Base-by-base conservation (phyloP, 2,888 invertebrate species). In the Eulithis testata region DNA sequence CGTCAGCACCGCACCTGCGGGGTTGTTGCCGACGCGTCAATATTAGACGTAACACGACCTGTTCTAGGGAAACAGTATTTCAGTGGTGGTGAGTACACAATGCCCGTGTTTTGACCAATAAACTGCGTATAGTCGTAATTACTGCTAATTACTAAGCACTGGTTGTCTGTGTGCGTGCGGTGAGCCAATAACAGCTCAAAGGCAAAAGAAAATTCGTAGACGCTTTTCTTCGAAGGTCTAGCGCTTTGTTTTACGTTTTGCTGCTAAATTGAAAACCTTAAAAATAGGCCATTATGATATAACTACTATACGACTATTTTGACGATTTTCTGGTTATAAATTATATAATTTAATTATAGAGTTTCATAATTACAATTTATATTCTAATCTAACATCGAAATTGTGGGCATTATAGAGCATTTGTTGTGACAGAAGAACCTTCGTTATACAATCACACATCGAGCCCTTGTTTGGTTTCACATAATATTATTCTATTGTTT, bases 41-140 rank as follows among this genome's bases (percentile, higher is more conserved):
- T 82, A 81, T 71, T 68, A 71, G 70, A 70, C 75, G 79, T 77
- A 78, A 81, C 74, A 70, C 76, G 76, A 77, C 77, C 75, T 76
- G 70, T 75, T 75, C 75, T 76, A 76, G 75, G 76, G 79, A 70
- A 70, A 72, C 72, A 75, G 76, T 71, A 79, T 83, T 86, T 84
- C 81, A 83, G 78, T 60, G 63, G 65, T 65, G 75, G 75, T 75
- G 66, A 73, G 75, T 75, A 68, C 70, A 71, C 65, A 68, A 50
- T 45, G 31, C 43, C 31, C 36, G 60, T 66, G 66, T 63, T 67
- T 67, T 63, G 67, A 54, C 63, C 63, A 63, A 54, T 60, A 57
- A 60, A 50, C 51, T 55, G 53, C 27, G 40, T 58, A 59, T 54
- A 54, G 44, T 21, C 49, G 31, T 63, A 63, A 58, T 62, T 54